These are phyloP conservation scores for Diogma glabrata DNA, from an alignment of 2,888 invertebrate genomes.

Conservation along the genomic window DNA sequence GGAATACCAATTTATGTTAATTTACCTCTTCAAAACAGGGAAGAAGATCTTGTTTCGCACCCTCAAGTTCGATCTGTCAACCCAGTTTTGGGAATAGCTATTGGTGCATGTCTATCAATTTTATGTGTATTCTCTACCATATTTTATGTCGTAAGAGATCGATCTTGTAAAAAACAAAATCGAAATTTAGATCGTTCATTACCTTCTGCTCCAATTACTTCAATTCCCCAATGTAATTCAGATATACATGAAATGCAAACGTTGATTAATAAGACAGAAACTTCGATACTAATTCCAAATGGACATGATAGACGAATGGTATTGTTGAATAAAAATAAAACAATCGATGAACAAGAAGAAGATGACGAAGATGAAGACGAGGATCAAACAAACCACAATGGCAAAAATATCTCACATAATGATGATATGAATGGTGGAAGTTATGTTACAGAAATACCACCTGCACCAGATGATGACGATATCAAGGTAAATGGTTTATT, in stretches of 20 bases:
- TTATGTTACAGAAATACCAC: slow-evolving; percentile 6
- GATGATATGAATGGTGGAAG: background rate
- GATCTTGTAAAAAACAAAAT: slow-evolving; percentile 30
- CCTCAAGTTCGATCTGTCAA: background rate
- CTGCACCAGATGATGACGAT: background rate
- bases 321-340: background rate
- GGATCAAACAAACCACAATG: background rate
- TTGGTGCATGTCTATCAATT: slow-evolving; percentile 30
- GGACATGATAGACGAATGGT: background rate
- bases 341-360: background rate
- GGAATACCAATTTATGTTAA: slow-evolving; percentile 34
- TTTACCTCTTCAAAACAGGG: slow-evolving; percentile 17
- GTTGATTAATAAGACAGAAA: slow-evolving; percentile 27
- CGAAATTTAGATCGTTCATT: slow-evolving; percentile 10
- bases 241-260: slow-evolving; percentile 38
- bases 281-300: slow-evolving; percentile 5
- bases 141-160: slow-evolving; percentile 30
- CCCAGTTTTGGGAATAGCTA: slow-evolving; percentile 21
- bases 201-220: slow-evolving; percentile 16
- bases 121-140: slow-evolving; percentile 30
- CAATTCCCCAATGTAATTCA: slow-evolving; percentile 24
- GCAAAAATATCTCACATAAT: background rate
- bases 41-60: background rate
- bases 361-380: background rate
- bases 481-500: background rate